Conservation (phyloP, 2,113 vertebrate species). For the Quiscalus mexicanus region DNA sequence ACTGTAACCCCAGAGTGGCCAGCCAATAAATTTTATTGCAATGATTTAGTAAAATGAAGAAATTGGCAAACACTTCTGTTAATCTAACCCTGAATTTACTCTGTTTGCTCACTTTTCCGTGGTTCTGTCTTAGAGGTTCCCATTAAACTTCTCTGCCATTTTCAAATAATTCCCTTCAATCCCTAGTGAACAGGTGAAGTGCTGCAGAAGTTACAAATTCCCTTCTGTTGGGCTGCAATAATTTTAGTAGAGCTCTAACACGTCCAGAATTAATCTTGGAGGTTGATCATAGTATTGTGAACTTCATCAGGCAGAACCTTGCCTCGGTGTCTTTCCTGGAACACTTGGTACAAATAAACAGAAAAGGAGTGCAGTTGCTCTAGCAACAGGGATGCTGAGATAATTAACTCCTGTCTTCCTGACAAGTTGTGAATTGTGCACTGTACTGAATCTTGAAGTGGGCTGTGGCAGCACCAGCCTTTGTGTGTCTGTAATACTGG, state of each 20-base stretch:
- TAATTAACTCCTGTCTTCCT: slow-evolving; percentile 17
- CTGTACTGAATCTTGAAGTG: not conserved
- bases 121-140: not conserved
- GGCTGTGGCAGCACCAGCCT: not conserved
- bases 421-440: not conserved
- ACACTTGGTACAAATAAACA: slow-evolving; percentile 32
- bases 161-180: not conserved
- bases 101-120: not conserved
- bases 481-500: not conserved
- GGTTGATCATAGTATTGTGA: not conserved
- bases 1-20: not conserved
- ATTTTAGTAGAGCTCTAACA: not conserved
- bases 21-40: not conserved
- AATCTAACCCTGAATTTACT: not conserved
- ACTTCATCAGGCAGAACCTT: slow-evolving; percentile 1
- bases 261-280: not conserved
- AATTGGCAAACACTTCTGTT: not conserved
- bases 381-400: slow-evolving; percentile 28
- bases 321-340: not conserved
- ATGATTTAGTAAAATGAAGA: not conserved
- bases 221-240: not conserved
- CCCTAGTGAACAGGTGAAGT: not conserved
- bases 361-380: slow-evolving; percentile 35
- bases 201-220: not conserved
- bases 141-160: not conserved